Evolutionary conservation across 2,888 invertebrate species (phyloP), one percentile per base, ranked within the genome.

Genomic region (Lasioglossum malachurum): DNA sequence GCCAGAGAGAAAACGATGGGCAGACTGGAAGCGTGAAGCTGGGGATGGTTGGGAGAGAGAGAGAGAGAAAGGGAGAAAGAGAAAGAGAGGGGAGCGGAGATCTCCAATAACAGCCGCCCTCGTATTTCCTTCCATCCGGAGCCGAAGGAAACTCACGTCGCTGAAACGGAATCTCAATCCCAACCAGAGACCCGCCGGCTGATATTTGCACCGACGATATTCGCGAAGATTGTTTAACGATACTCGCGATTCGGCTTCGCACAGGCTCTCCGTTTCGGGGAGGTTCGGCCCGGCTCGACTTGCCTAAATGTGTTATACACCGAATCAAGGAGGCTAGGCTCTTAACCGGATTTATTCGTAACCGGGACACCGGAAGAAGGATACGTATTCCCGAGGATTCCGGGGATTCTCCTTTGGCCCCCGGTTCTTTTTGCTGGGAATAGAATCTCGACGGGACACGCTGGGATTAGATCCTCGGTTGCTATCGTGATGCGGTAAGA

Each of bases 51-150:
- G 49, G 75, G 35, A 16, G 57, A 35, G 69, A 82, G 69, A 73
- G 41, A 80, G 23, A 19, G 74, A n/a, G n/a, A 27, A 27, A 27
- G 49, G 23, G 19, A 19, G 41, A 78, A 35, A 14, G 46, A n/a
- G 64, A 78, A 67, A 71, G 73, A 77, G 79, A 75, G 16, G 72
- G 60, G 35, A 75, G 7, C 38, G 57, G 57, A 72, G 88, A 84
- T 80, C 83, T 90, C 89, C 91, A 90, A 91, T 90, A 91, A 91
- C 89, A 91, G 88, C 86, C 86, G 80, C 84, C 84, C 88, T 90
- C 87, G 89, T 91, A 90, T 91, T 91, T 89, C 87, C 89, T 89
- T 77, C 86, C 80, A 83, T 91, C 53, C 87, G 72, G 71, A 86
- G 82, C 57, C 75, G 84, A 88, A 89, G 90, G 88, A 84, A 89